phyloP scores from a whole-genome alignment of 2,797 vertebrate species.

The Pangasius macronema region DNA sequence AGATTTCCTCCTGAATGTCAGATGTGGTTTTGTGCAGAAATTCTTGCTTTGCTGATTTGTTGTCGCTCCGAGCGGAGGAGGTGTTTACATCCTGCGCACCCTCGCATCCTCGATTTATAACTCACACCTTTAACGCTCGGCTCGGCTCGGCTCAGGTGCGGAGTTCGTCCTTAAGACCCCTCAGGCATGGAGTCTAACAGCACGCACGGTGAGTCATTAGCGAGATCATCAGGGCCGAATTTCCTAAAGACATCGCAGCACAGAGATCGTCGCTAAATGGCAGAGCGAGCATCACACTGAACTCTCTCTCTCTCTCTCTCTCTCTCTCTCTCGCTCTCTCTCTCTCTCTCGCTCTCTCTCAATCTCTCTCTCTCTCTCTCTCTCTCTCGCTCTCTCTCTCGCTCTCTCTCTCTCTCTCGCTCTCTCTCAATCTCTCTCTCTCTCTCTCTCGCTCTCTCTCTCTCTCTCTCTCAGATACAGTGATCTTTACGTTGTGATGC shows the following conservation, averaged over 20 bases:
- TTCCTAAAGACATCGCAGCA: not conserved
- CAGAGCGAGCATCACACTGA: not conserved
- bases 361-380: conserved; percentile 2
- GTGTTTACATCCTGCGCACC: conserved; percentile 71
- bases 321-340: not conserved
- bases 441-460: conserved; percentile 4
- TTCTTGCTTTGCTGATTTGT: conserved; percentile 41
- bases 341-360: not conserved
- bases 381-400: conserved; percentile 6
- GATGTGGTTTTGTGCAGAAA: conserved; percentile 76
- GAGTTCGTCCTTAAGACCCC: not conserved
- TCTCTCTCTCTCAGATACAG: not conserved
- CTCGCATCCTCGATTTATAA: not conserved
- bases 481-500: not conserved
- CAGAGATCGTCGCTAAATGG: not conserved
- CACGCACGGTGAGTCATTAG: not conserved
- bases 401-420: not conserved
- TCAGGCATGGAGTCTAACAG: not conserved
- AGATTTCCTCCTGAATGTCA: conserved; percentile 34
- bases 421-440: not conserved
- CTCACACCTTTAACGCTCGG: not conserved
- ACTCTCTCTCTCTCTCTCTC: not conserved
- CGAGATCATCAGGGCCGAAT: not conserved
- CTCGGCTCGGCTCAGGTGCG: not conserved
- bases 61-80: conserved; percentile 31